phyloP scores from a whole-genome alignment of 2,797 vertebrate species.

The Oryzias sinensis region DNA sequence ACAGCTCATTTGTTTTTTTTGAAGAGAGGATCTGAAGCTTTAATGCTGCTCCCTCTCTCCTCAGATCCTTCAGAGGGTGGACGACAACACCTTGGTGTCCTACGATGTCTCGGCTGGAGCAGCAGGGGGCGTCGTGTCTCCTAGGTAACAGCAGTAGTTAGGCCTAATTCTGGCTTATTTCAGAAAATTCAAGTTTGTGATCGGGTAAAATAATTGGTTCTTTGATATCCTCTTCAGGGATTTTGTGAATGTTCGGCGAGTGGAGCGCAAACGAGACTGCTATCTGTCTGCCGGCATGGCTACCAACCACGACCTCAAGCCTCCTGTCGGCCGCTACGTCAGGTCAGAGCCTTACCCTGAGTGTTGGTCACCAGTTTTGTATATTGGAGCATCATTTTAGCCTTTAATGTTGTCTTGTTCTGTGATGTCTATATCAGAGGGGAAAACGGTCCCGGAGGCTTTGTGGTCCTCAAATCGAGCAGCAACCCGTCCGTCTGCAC shows the following conservation, averaged over 20 bases:
- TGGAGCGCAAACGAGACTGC: constrained; percentile 88
- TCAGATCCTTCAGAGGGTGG: constrained; percentile 92
- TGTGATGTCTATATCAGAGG: constrained; percentile 74
- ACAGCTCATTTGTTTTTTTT: not conserved
- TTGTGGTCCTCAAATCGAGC: constrained; percentile 87
- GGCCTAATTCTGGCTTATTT: no score
- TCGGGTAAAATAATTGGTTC: constrained; percentile 1
- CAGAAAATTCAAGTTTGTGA: constrained; percentile 1
- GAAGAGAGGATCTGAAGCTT: not conserved
- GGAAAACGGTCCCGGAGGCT: constrained; percentile 95
- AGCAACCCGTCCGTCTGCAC: constrained; percentile 89
- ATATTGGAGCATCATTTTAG: constrained; percentile 11
- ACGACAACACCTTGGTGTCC: constrained; percentile 91
- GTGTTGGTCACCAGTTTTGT: constrained; percentile 6
- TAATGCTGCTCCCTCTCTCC: not conserved
- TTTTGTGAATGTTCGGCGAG: constrained; percentile 92
- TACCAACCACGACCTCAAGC: constrained; percentile 83
- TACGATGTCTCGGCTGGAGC: constrained; percentile 92
- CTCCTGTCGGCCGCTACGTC: constrained; percentile 83
- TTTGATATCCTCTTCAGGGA: constrained; percentile 77
- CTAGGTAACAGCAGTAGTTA: constrained; percentile 77
- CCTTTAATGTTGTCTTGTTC: constrained; percentile 3
- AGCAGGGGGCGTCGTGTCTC: constrained; percentile 90
- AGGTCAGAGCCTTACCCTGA: constrained; percentile 72
- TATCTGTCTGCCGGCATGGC: constrained; percentile 92